Evolutionary conservation across 2,797 vertebrate species (phyloP).

Genomic region (Emydoidea blandingii): DNA sequence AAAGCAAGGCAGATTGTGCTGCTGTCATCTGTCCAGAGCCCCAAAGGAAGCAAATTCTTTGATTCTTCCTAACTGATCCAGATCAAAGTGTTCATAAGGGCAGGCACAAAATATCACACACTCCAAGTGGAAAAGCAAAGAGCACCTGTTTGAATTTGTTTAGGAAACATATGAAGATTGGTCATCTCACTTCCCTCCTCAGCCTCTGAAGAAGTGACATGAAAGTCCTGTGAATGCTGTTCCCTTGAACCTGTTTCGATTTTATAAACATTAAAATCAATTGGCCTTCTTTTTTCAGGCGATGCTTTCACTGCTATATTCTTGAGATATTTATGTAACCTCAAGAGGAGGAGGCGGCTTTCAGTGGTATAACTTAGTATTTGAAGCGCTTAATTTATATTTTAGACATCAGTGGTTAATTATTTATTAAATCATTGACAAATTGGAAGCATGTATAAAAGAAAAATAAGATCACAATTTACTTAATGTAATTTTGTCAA

Average conservation of each 20-base stretch:
- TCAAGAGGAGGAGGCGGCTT: slow-evolving; percentile 40
- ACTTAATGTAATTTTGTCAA: slow-evolving; percentile 32
- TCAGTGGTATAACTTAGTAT: slow-evolving; percentile 22
- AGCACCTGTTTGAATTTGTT: neutral
- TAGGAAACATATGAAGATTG: slow-evolving; percentile 23
- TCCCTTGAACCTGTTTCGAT: neutral
- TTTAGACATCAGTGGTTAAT: slow-evolving; percentile 46
- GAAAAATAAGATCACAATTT: slow-evolving; percentile 25
- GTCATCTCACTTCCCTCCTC: neutral
- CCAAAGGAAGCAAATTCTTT: slow-evolving; percentile 27
- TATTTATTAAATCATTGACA: slow-evolving; percentile 51
- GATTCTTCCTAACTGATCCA: fast-evolving
- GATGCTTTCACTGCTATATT: neutral
- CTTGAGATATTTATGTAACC: slow-evolving; percentile 46
- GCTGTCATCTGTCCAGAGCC: neutral
- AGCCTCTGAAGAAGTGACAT: slow-evolving; percentile 1
- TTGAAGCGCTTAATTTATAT: slow-evolving; percentile 55
- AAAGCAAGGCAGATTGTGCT: neutral
- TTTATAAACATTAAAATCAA: slow-evolving; percentile 29
- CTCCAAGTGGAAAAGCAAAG: neutral
- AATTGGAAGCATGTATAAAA: slow-evolving; percentile 38
- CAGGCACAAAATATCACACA: neutral
- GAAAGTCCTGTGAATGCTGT: slow-evolving; percentile 32
- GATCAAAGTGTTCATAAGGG: neutral
- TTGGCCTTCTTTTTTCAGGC: slow-evolving; percentile 25